These are phyloP conservation scores for Brotula barbata DNA, from an alignment of 2,797 vertebrate genomes.

Conservation along the genomic window DNA sequence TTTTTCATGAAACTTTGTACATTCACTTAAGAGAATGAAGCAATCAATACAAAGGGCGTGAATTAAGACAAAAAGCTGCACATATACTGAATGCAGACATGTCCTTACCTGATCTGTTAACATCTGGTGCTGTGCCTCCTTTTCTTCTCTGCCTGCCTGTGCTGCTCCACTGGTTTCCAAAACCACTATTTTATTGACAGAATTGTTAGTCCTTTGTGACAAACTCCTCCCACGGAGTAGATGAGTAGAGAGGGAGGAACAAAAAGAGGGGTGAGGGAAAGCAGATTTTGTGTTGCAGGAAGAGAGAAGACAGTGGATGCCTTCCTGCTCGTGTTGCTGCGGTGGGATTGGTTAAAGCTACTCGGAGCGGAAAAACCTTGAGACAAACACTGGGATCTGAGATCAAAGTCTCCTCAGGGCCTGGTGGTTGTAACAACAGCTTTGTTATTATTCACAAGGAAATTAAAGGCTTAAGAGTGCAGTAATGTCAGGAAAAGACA, in stretches of 20 bases:
- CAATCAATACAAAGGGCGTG: neutral
- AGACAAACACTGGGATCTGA: conserved; percentile 63
- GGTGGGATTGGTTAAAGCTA: conserved; percentile 37
- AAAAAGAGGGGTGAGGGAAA: conserved; percentile 13
- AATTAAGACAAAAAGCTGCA: neutral
- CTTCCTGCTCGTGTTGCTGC: conserved; percentile 41
- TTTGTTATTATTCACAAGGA: conserved; percentile 64
- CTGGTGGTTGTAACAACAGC: conserved; percentile 44
- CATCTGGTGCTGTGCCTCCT: conserved; percentile 15
- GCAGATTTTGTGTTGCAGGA: no score
- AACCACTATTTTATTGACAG: conserved; percentile 61
- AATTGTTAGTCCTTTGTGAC: conserved; percentile 39
- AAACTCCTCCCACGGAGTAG: conserved; percentile 64
- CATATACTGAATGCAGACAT: conserved; percentile 30
- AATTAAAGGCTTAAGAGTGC: conserved; percentile 28
- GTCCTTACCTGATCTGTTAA: conserved; percentile 75
- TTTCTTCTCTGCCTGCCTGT: conserved; percentile 37
- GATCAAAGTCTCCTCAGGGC: conserved; percentile 73
- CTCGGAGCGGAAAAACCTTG: conserved; percentile 60
- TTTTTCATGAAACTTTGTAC: neutral
- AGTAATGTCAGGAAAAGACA: conserved; percentile 18
- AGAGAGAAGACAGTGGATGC: conserved; percentile 30
- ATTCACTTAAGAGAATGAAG: neutral
- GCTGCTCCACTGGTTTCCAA: conserved; percentile 37
- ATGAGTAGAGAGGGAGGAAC: conserved; percentile 32